Evolutionary conservation across 1,140 invertebrate genomes (phyloP).

Genomic region (Pachypeltis micranthus): DNA sequence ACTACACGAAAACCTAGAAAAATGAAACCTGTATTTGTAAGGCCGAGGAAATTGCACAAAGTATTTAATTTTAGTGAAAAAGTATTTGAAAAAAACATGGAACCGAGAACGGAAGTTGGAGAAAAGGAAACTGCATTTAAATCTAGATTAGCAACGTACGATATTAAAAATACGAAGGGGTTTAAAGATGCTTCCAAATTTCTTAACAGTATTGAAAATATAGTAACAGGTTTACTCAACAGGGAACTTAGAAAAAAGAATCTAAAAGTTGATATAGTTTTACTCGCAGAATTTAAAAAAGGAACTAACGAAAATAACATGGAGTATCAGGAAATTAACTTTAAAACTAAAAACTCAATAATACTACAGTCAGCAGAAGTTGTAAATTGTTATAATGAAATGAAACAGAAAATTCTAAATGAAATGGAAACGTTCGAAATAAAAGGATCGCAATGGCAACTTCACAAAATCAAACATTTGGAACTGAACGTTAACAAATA

Average conservation of each 20-base stretch:
- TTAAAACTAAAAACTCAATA: not conserved
- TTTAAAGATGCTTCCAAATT: not conserved
- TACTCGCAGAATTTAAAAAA: too few relatives aligned
- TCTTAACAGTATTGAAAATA: not conserved
- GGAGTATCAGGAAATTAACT: too few relatives aligned
- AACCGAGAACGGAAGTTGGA: too few relatives aligned
- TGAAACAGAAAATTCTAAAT: not conserved
- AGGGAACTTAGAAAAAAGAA: too few relatives aligned
- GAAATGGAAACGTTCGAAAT: not conserved
- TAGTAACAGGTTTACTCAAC: not conserved
- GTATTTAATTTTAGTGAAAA: not conserved
- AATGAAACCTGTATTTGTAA: not conserved
- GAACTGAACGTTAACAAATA: too few relatives aligned
- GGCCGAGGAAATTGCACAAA: not conserved
- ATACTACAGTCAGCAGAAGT: not conserved
- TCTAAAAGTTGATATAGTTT: too few relatives aligned
- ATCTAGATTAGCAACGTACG: not conserved
- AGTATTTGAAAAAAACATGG: not conserved
- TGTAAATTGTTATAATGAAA: not conserved
- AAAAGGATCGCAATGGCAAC: not conserved
- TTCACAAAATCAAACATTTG: not conserved
- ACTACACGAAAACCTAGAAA: too few relatives aligned
- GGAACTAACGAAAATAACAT: too few relatives aligned
- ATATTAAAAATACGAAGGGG: not conserved
- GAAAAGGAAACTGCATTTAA: too few relatives aligned